Conservation (phyloP, 1,140 invertebrate species). For the Archivesica marissinica region DNA sequence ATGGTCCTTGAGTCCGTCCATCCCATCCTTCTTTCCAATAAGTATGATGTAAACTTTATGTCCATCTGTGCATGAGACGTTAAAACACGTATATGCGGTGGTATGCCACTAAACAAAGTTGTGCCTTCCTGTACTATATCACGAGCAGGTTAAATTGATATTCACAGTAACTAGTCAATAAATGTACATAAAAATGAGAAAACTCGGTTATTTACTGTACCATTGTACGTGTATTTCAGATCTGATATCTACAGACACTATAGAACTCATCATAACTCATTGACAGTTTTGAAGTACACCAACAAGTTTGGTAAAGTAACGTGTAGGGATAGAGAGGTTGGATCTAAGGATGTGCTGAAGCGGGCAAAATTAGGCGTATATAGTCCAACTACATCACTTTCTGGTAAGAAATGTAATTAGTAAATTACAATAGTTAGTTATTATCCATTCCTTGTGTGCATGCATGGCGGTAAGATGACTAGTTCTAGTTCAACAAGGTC, state of each 20-base stretch:
- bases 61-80: neutral
- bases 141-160: neutral
- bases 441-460: no score
- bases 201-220: neutral
- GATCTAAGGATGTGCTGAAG: no score
- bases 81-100: neutral
- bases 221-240: slow-evolving; percentile 12
- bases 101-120: neutral
- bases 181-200: neutral
- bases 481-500: no score
- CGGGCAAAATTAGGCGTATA: no score
- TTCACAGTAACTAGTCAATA: neutral
- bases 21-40: neutral
- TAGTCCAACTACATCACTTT: no score
- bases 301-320: neutral
- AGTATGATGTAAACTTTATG: neutral
- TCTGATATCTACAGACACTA: neutral
- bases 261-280: neutral
- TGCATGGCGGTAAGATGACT: no score
- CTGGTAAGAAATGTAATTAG: no score
- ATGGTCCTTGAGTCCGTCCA: no score
- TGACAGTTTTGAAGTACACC: neutral
- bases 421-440: no score
- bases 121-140: neutral
- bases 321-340: no score